Evolutionary conservation across 2,113 vertebrate species (phyloP), one percentile per base, ranked within the genome.

Genomic region (Malurus alboscapulatus): DNA sequence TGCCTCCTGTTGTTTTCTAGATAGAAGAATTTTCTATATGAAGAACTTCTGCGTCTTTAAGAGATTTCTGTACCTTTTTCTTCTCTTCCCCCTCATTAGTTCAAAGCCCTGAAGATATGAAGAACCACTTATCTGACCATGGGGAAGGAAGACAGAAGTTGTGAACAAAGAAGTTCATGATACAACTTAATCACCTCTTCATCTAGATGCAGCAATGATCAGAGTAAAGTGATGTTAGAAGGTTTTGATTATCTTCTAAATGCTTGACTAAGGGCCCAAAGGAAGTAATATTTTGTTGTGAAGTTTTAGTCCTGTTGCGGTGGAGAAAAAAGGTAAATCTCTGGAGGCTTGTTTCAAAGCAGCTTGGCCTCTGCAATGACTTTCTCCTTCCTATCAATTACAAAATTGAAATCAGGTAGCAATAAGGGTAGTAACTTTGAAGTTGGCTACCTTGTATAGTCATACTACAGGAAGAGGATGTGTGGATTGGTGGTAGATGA

Each of bases 31-130:
- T 74, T 77, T 48, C 12, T 62, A 3, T 36, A 38, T 30, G 2
- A 57, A 84, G 21, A 83, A 55, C 14, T 88, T 71, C 25, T 32
- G 18, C 16, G 20, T 81, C 44, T 61, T 51, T 65, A 73, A 83
- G 26, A 84, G 32, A 67, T 75, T 84, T 92, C 45, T 77, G 11
- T 87, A 40, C 19, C 14, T 77, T 75, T 79, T 94, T 32, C 8
- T 27, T 67, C 75, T 83, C 92, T 22, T 14, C 1, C 8, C 47
- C 16, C 14, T 54, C 14, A 67, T 83, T 92, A 98, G 97, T 92
- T 92, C 92, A 95, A 94, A 96, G 96, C 19, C 68, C 47, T 84
- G 95, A 96, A 90, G 88, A 68, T 59, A 20, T 0, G 40, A 91
- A 96, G 30, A 95, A 92, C 34, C 50, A 79, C 63, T 91, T 95